Evolutionary conservation across 2,888 invertebrate genomes (phyloP).

Genomic region (Chrysopilus asiliformis): DNA sequence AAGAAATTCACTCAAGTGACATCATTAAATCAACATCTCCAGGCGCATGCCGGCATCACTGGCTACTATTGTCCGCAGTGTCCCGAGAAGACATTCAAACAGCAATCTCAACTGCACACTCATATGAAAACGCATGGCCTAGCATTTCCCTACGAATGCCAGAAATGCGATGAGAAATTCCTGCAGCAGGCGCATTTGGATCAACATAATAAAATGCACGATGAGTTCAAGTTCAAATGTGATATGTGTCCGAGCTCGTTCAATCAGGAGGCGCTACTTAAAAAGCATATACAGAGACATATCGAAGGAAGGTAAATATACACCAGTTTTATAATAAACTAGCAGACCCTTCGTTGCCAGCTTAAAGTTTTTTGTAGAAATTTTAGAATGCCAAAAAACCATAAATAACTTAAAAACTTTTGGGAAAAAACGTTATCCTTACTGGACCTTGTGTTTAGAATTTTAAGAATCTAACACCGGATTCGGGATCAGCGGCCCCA

Average conservation of each 20-base stretch:
- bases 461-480: too few species aligned
- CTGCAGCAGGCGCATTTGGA: conserved; percentile 34
- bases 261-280: conserved; percentile 34
- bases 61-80: conserved; percentile 35
- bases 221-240: conserved; percentile 36
- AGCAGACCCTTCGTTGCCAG: not conserved
- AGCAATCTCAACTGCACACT: conserved; percentile 34
- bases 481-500: too few species aligned
- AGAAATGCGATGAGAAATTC: conserved; percentile 36
- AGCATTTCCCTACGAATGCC: conserved; percentile 34
- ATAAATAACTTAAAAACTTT: too few species aligned
- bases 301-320: conserved; percentile 30
- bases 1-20: conserved; percentile 37
- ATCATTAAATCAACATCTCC: conserved; percentile 35
- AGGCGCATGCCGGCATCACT: conserved; percentile 34
- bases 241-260: conserved; percentile 36
- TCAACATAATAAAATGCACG: conserved; percentile 36
- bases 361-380: too few species aligned
- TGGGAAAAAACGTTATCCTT: too few species aligned
- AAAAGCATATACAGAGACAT: conserved; percentile 36
- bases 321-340: not conserved
- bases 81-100: conserved; percentile 36
- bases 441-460: too few species aligned
- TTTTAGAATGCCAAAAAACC: too few species aligned
- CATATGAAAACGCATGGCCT: conserved; percentile 36